Base-by-base conservation (phyloP, 2,113 vertebrate species). In the Dicerorhinus sumatrensis region DNA sequence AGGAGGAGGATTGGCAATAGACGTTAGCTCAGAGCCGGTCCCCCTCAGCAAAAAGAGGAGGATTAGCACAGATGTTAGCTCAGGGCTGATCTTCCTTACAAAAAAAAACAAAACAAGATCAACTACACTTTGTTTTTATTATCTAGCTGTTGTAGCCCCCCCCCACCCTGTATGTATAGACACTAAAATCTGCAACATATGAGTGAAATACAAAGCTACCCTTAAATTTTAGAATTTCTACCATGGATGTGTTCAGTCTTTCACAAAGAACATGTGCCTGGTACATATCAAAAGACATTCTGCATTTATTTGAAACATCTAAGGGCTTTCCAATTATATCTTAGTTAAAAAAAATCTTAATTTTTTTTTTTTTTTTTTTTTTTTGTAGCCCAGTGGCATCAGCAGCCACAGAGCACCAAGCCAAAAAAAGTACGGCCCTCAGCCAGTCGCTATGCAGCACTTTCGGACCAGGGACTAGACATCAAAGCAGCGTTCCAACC, bases 401-500 rank as follows among this genome's bases (percentile, higher is more conserved):
- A 99, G 98, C 99, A 98, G 65, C 97, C 99, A 77, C 99, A 99
- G 97, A 99, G 99, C 87, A 99, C 99, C 73, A 99, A 99, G 98
- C 99, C 99, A 90, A 99, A 99, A 98, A 99, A 99, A 98, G 99
- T 99, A 93, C 99, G 99, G 93, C 99, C 99, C 42, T 99, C 99
- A 1, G 98, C 99, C 96, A 99, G 99, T 97, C 99, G 99, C 96
- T 99, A 99, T 0, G 99, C 99, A 20, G 99, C 99, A 3, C 99
- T 99, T 96, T 99, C 99, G 42, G 99, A 99, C 99, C 99, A 99
- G 98, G 99, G 99, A 90, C 99, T 99, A 98, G 99, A 99, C 89
- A 99, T 99, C 98, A 99, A 99, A 98, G 99, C 99, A 0, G 99
- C 99, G 27, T 99, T 99, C 99, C 99, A 99, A 98, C 99, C 99